Percentiles rank a stretch among this genome's conserved stretches.
These are phyloP conservation scores for Corythaeola cristata DNA, from an alignment of 2,113 vertebrate genomes.

Conservation along the genomic window DNA sequence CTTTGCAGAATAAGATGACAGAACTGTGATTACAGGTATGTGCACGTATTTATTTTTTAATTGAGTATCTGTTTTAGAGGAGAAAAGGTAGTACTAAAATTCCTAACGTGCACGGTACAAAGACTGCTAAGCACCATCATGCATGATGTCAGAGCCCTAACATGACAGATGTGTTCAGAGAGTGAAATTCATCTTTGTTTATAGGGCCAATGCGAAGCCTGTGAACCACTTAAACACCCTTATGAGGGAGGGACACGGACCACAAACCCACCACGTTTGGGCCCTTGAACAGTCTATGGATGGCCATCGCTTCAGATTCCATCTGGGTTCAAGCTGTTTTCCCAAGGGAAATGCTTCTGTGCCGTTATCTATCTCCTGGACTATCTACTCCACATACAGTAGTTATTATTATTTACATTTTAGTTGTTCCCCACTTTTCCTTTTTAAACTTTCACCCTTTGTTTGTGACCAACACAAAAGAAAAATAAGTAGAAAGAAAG, in stretches of 20 bases:
- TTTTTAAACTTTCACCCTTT: not conserved
- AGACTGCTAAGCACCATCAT: not conserved
- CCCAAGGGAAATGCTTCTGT: not conserved
- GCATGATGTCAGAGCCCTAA: not conserved
- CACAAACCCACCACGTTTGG: not conserved
- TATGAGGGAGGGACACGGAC: not conserved
- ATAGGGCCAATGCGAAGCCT: not conserved
- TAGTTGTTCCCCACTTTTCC: not conserved
- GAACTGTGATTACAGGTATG: not conserved
- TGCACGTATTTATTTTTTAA: not conserved
- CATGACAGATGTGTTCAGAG: slow-evolving; percentile 18
- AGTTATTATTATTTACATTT: not conserved
- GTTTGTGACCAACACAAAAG: not conserved
- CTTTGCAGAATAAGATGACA: not conserved
- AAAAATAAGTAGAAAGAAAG: not conserved
- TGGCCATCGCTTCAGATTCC: accelerated
- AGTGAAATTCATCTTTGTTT: slow-evolving; percentile 39
- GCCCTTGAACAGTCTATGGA: not conserved
- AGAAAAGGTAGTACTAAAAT: not conserved
- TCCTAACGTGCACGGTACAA: not conserved
- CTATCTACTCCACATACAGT: not conserved
- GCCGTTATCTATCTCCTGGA: not conserved
- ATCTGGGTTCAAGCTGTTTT: not conserved
- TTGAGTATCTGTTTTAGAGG: not conserved
- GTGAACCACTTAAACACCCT: not conserved